Base-by-base conservation (phyloP, 2,113 vertebrate species). In the Podarcis cretensis region DNA sequence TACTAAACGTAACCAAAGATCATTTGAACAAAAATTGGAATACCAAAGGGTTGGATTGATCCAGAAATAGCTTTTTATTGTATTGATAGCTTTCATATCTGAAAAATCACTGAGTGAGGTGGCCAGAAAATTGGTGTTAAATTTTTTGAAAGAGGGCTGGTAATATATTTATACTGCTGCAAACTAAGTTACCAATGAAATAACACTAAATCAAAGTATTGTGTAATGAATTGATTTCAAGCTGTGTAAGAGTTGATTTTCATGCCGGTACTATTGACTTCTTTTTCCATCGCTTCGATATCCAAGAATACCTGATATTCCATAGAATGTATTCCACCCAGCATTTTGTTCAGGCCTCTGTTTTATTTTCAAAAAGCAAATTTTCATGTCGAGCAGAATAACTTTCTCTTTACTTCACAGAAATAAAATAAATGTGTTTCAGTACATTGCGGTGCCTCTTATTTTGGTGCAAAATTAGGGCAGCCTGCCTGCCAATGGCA, bases 361-460 rank as follows among this genome's bases (percentile, higher is more conserved):
- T 94, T 94, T 94, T 48, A 85, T 74, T 93, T 93, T 93, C 18
- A 2, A 1, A 79, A 23, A 86, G 89, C 81, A 84, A 71, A 43
- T 77, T 93, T 92, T 88, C 81, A 89, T 92, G 87, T 66, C 84
- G 86, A 92, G 87, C 89, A 81, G 89, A 93, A 21, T 89, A 90
- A 93, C 68, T 86, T 95, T 93, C 92, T 96, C 96, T 94, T 94
- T 96, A 95, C 92, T 89, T 85, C 93, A 92, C 94, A 85, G 90
- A 94, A 96, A 96, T 96, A 94, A 96, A 94, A 93, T 21, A 94
- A 68, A 74, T 84, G 82, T 87, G 87, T 96, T 96, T 96, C 90
- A 93, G 71, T 93, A 96, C 2, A 7, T 88, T 30, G 82, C 23
- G 16, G 14, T 65, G 63, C 81, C 6, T 92, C 89, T 89, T 85